Base-by-base conservation (phyloP, 2,888 invertebrate species). In the Ceramica pisi region DNA sequence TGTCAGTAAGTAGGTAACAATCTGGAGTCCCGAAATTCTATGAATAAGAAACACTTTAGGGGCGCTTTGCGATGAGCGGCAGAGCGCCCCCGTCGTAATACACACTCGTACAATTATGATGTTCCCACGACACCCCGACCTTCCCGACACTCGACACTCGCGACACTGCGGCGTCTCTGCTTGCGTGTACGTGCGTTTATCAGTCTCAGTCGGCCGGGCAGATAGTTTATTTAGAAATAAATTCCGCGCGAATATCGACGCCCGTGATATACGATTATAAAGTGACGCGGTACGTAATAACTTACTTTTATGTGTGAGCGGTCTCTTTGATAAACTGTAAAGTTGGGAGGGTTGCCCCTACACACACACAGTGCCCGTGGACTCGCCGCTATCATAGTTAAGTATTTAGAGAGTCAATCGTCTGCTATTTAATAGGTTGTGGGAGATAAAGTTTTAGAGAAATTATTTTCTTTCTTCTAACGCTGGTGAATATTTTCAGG, bases 21-120 rank as follows among this genome's bases (percentile, higher is more conserved):
- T 81, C 82, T 80, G 77, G 71, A 80, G 72, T 75, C 48, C 79
- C 80, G 69, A 88, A 88, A 86, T 88, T 88, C 88, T 86, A 89
- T 90, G 90, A 89, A 89, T 90, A 90, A 87, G 85, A 88, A 88
- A 86, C 86, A 84, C 81, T 87, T 85, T 67, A 77, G 75, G 73
- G 69, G 50, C 68, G 59, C 64, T 67, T 67, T 60, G 67, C 59
- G 78, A 66, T 38, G 81, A 77, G 66, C 66, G 63, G 81, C 60
- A 23, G 81, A 77, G 66, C 66, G 63, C 23, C 67, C 46, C 44
- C 69, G 53, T 10, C 46, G 46, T 55, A 57, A 67, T 51, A 80
- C 57, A 75, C 64, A 75, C 56, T 69, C 66, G 56, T 26, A 67
- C 66, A 48, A 63, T 67, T n/a, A 53, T 31, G 62, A 53, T 31